Evolutionary conservation across 2,888 invertebrate species (phyloP).

Genomic region (Hetaerina titia): DNA sequence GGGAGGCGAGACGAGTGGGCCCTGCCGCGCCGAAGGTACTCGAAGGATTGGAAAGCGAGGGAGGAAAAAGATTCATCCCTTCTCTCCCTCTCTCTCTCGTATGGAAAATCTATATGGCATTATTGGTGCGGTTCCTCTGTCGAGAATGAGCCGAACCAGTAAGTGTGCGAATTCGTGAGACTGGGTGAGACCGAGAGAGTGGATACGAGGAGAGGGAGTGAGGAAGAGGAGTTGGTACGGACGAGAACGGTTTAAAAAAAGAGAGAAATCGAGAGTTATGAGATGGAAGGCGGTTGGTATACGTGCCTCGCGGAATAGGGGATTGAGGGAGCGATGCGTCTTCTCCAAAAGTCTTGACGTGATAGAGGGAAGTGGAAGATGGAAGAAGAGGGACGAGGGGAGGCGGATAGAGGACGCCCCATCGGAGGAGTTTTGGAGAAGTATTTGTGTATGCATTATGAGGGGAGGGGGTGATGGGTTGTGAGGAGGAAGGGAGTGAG

Average conservation of each 20-base stretch:
- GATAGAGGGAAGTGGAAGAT: neutral
- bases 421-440: neutral
- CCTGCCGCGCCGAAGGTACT: neutral
- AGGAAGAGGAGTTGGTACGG: neutral
- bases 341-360: too few relatives aligned
- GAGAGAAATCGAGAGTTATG: neutral
- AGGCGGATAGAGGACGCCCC: neutral
- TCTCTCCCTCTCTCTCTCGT: neutral
- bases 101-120: conserved; percentile 62
- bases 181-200: neutral
- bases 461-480: neutral
- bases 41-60: neutral
- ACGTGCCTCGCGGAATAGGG: neutral
- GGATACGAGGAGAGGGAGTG: neutral
- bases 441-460: conserved; percentile 23
- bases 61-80: neutral
- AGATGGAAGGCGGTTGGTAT: neutral
- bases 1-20: neutral
- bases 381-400: neutral
- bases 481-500: neutral
- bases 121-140: conserved; percentile 35
- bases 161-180: neutral
- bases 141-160: neutral
- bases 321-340: neutral
- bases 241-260: neutral